Percentiles rank a stretch among this genome's conserved stretches.
These are phyloP conservation scores for Sminthurinus signatus DNA, from an alignment of 1,140 invertebrate species.

Conservation along the genomic window DNA sequence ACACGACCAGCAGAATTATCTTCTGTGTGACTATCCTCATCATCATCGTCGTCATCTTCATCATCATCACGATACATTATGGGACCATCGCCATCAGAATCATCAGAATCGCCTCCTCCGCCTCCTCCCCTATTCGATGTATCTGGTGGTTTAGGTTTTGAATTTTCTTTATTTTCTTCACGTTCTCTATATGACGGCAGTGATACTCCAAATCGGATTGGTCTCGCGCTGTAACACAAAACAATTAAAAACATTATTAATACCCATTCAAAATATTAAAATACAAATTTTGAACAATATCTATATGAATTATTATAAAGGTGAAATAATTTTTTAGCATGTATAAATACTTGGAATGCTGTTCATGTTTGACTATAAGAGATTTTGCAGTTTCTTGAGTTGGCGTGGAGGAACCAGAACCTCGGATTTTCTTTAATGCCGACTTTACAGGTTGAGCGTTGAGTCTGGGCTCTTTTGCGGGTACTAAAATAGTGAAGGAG, in stretches of 20 bases:
- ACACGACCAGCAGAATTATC: neutral
- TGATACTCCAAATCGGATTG: conserved; percentile 64
- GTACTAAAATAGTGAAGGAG: too few relatives aligned
- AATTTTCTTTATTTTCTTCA: conserved; percentile 68
- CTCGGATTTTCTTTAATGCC: conserved; percentile 75
- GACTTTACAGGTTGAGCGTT: conserved; percentile 84
- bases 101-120: conserved; percentile 42
- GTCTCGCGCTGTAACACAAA: conserved; percentile 58
- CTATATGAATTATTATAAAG: too few relatives aligned
- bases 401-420: conserved; percentile 55
- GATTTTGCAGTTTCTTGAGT: conserved; percentile 64
- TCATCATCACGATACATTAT: conserved; percentile 72
- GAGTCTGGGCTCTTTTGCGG: conserved; percentile 69
- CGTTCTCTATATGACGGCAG: conserved; percentile 56
- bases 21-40: conserved; percentile 23
- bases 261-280: too few relatives aligned
- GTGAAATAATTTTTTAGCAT: too few relatives aligned
- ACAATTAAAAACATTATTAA: too few relatives aligned
- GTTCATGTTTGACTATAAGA: conserved; percentile 61
- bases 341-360: conserved; percentile 57
- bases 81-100: conserved; percentile 58
- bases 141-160: conserved; percentile 39
- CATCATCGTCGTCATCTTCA: conserved; percentile 54
- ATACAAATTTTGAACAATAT: too few relatives aligned
- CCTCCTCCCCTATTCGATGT: too few relatives aligned